phyloP scores from a whole-genome alignment of 2,113 vertebrate species.

The Gymnocephalus cernua region DNA sequence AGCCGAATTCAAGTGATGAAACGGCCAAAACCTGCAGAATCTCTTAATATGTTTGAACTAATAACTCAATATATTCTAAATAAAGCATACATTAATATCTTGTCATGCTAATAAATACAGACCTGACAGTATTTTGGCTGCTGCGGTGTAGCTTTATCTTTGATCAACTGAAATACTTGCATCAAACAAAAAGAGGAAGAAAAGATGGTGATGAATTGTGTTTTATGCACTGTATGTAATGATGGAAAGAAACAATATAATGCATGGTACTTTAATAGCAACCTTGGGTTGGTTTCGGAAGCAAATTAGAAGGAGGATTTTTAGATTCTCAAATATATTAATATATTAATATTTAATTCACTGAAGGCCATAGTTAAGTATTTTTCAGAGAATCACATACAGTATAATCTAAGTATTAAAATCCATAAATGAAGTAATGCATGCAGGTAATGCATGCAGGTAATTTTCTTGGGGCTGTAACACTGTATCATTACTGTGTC shows the following conservation, averaged over 20 bases:
- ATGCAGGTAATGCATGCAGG: background rate
- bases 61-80: conserved; percentile 6
- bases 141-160: background rate
- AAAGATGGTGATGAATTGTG: background rate
- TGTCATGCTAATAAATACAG: conserved; percentile 25
- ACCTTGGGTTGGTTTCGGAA: background rate
- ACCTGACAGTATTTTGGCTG: background rate
- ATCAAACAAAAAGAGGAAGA: conserved; percentile 24
- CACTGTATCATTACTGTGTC: background rate
- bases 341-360: background rate
- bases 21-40: conserved; percentile 41
- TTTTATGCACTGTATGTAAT: conserved; percentile 5
- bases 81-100: conserved; percentile 11
- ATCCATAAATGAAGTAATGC: background rate
- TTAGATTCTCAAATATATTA: conserved; percentile 11
- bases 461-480: background rate
- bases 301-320: background rate
- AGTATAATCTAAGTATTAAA: conserved; percentile 6
- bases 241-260: background rate
- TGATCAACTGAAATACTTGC: conserved; percentile 34
- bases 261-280: background rate
- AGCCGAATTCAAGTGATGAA: conserved; percentile 46
- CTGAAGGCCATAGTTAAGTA: rapidly evolving
- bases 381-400: background rate
- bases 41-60: background rate